phyloP scores from a whole-genome alignment of 2,888 invertebrate species.

The Octonoba sinensis region DNA sequence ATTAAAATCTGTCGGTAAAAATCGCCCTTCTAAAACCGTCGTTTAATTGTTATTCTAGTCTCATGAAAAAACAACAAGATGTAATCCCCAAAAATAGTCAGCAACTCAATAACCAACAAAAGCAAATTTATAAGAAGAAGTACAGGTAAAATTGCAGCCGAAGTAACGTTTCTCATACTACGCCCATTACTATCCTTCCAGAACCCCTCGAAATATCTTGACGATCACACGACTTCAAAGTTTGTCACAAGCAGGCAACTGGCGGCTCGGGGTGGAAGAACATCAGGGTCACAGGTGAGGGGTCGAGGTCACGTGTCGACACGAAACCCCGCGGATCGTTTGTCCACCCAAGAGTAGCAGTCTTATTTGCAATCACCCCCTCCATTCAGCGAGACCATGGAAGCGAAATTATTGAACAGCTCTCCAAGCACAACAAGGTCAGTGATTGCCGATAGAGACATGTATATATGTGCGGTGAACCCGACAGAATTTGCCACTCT shows the following conservation, averaged over 20 bases:
- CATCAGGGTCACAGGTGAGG: slow-evolving; percentile 9
- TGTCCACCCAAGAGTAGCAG: slow-evolving; percentile 43
- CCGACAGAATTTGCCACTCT: slow-evolving; percentile 43
- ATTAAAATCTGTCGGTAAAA: no score
- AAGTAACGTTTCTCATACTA: no score
- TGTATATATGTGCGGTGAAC: slow-evolving; percentile 54
- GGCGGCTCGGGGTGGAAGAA: slow-evolving; percentile 5
- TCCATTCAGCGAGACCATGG: slow-evolving; percentile 37
- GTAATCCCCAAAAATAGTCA: no score
- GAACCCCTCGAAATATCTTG: no score
- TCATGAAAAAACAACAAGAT: no score
- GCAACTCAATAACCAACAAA: no score
- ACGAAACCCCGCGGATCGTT: slow-evolving; percentile 46
- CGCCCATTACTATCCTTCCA: no score
- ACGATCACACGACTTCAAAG: no score
- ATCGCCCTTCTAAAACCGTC: no score
- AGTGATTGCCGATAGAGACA: slow-evolving; percentile 33
- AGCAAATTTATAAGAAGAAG: no score
- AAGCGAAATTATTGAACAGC: slow-evolving; percentile 59
- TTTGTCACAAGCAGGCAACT: not conserved
- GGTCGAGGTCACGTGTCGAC: slow-evolving; percentile 52
- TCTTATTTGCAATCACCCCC: slow-evolving; percentile 40
- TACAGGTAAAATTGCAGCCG: no score
- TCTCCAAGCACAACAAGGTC: slow-evolving; percentile 50
- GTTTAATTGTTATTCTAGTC: no score